Conservation (phyloP, 2,797 vertebrate genomes). For the Pseudomugil tenellus region DNA sequence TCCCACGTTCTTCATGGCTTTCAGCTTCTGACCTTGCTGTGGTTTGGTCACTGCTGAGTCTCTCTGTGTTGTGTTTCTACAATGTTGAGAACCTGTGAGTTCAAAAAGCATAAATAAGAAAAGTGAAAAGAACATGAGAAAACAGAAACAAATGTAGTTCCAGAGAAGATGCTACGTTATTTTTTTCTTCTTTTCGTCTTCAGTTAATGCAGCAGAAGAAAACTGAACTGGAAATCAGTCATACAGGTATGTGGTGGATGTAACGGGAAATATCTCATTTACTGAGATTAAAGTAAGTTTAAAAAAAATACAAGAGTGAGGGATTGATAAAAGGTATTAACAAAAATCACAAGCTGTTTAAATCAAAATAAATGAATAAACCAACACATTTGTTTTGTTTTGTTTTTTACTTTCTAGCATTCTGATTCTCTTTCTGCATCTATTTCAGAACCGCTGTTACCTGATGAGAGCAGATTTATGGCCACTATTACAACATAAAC, state of each 20-base stretch:
- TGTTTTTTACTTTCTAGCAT: neutral
- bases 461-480: neutral
- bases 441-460: neutral
- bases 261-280: neutral
- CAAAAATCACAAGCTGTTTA: neutral
- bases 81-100: slow-evolving; percentile 35
- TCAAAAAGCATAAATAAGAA: neutral
- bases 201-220: neutral
- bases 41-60: slow-evolving; percentile 26
- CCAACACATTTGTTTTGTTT: neutral
- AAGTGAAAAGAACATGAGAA: slow-evolving; percentile 6
- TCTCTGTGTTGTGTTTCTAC: neutral
- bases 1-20: slow-evolving; percentile 14
- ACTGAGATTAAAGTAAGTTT: neutral
- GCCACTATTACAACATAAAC: neutral
- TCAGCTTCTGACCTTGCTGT: slow-evolving; percentile 33
- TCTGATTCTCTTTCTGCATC: neutral
- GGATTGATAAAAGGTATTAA: neutral
- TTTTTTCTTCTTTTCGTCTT: neutral
- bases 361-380: neutral
- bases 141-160: neutral
- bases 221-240: neutral
- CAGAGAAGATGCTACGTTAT: neutral
- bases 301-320: neutral
- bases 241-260: neutral